These are phyloP conservation scores for Phymanthus crucifer DNA, from an alignment of 92 coral and sea anemone genomes.

Conservation along the genomic window DNA sequence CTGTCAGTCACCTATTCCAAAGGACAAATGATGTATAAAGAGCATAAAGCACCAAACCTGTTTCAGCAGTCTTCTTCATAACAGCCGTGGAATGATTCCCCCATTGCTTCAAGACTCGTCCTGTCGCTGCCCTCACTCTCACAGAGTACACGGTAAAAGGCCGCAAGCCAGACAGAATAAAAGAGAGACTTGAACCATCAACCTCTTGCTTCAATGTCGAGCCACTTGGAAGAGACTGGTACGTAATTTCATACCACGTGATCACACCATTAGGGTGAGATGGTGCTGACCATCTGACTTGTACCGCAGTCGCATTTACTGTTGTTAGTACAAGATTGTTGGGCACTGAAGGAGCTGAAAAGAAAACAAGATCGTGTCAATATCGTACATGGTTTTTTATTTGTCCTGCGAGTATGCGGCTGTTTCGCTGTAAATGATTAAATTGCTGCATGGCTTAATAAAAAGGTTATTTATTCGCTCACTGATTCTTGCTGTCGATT, in stretches of 20 bases:
- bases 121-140: conserved; percentile 80
- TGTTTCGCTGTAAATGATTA: too few relatives aligned
- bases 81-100: conserved; percentile 72
- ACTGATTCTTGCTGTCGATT: too few relatives aligned
- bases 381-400: neutral
- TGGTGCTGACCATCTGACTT: conserved; percentile 71
- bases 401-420: too few relatives aligned
- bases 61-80: conserved; percentile 59
- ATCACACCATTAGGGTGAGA: conserved; percentile 68
- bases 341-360: conserved; percentile 83
- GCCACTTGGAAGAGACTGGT: conserved; percentile 51
- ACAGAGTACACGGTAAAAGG: conserved; percentile 70
- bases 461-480: too few relatives aligned
- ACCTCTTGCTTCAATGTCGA: conserved; percentile 34
- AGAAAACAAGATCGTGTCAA: neutral
- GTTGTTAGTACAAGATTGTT: conserved; percentile 28
- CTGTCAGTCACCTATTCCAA: neutral
- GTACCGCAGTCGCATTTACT: conserved; percentile 67
- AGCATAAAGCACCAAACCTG: conserved; percentile 69
- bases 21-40: neutral
- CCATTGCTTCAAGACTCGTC: conserved; percentile 50
- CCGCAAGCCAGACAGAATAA: conserved; percentile 42
- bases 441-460: too few relatives aligned
- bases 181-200: conserved; percentile 32
- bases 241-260: conserved; percentile 66